Conservation (phyloP, 2,113 vertebrate species). For the Octodon degus region DNA sequence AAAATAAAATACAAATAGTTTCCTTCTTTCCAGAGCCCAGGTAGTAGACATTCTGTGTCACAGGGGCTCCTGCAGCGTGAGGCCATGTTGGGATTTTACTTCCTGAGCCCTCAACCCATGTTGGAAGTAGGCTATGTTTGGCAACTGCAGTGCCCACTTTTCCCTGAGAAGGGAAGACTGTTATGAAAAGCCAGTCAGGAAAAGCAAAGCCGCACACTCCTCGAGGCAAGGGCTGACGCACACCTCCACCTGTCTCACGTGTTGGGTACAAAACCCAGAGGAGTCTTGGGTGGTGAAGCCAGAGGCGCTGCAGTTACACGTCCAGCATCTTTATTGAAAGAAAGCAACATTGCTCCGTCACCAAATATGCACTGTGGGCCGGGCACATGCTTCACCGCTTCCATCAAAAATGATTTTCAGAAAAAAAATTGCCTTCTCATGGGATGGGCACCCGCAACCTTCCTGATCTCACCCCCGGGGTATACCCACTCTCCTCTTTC, state of each 20-base stretch:
- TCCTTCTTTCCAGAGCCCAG: too few species aligned
- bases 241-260: background rate
- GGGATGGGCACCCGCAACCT: background rate
- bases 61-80: background rate
- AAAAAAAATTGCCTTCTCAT: rapidly evolving
- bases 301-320: rapidly evolving
- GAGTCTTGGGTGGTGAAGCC: rapidly evolving
- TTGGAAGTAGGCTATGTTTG: background rate
- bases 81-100: rapidly evolving
- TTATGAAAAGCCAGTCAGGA: too few species aligned
- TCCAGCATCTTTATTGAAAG: background rate
- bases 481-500: background rate
- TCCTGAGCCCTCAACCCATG: background rate
- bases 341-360: rapidly evolving
- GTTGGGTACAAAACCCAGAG: background rate
- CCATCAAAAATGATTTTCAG: background rate
- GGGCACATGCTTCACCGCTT: background rate
- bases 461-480: rapidly evolving
- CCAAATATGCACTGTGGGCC: rapidly evolving
- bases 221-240: rapidly evolving
- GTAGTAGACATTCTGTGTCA: rapidly evolving
- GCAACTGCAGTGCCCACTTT: rapidly evolving
- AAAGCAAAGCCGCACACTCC: rapidly evolving
- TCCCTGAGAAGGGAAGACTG: background rate
- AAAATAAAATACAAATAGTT: too few species aligned